These are phyloP conservation scores for Heliconius eleuchia DNA, from an alignment of 1,140 invertebrate genomes.

Conservation along the genomic window DNA sequence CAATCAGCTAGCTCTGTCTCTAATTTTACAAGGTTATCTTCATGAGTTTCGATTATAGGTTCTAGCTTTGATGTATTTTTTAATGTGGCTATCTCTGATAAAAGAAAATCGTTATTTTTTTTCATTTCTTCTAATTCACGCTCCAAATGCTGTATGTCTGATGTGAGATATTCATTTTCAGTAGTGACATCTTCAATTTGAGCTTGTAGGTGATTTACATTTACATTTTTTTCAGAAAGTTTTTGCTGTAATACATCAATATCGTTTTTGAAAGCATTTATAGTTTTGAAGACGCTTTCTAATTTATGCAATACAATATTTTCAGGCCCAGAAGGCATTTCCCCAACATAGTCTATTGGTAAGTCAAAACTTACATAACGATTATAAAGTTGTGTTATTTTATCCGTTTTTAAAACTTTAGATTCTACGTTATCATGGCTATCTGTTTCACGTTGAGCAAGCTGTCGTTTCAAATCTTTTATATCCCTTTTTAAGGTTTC, in stretches of 20 bases:
- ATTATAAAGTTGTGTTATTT: conserved; percentile 76
- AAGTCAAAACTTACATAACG: conserved; percentile 78
- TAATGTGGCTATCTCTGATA: conserved; percentile 83
- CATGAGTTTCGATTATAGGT: conserved; percentile 85
- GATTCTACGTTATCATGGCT: conserved; percentile 52
- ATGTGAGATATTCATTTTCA: conserved; percentile 82
- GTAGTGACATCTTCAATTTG: conserved; percentile 76
- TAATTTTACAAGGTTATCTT: conserved; percentile 83
- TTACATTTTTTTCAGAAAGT: conserved; percentile 69
- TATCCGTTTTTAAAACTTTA: conserved; percentile 69
- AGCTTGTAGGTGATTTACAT: conserved; percentile 65
- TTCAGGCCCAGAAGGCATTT: conserved; percentile 66
- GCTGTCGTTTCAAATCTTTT: conserved; percentile 70
- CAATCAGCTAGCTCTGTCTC: conserved; percentile 83
- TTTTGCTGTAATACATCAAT: conserved; percentile 67
- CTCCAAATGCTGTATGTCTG: conserved; percentile 83
- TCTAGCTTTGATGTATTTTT: conserved; percentile 84
- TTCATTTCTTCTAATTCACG: conserved; percentile 84
- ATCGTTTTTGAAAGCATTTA: conserved; percentile 70
- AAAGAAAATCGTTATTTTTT: conserved; percentile 85
- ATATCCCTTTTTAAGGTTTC: conserved; percentile 80
- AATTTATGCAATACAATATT: conserved; percentile 67
- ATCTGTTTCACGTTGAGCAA: conserved; percentile 64
- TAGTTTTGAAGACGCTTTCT: conserved; percentile 69
- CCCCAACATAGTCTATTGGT: conserved; percentile 72